Conservation (phyloP, 2,113 vertebrate species). For the Crotalus horridus region DNA sequence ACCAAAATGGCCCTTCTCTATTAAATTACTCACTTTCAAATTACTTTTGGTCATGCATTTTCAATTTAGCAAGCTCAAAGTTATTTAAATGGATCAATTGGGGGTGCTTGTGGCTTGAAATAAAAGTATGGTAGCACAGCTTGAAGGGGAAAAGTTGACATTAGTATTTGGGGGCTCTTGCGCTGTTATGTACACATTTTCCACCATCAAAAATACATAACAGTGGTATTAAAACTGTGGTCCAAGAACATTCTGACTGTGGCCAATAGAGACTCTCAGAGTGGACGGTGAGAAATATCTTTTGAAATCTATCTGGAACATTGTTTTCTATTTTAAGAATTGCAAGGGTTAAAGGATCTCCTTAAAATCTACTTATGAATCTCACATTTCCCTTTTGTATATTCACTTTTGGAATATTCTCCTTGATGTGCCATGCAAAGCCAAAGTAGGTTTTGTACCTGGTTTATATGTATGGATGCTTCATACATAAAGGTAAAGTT, state of each 20-base stretch:
- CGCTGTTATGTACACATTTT: background rate
- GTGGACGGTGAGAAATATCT: background rate
- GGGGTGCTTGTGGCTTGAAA: background rate
- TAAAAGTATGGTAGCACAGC: background rate
- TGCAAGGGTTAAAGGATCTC: background rate
- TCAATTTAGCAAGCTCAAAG: rapidly evolving
- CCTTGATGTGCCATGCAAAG: background rate
- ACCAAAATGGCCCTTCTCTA: background rate
- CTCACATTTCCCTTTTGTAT: background rate
- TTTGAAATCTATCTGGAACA: background rate
- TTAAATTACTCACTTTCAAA: background rate
- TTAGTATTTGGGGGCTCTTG: slow-evolving; percentile 24
- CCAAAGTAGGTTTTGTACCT: background rate
- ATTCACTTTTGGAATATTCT: background rate
- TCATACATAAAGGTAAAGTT: background rate
- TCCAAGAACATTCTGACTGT: too few relatives aligned
- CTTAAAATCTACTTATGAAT: background rate
- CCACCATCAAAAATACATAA: background rate
- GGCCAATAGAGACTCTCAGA: background rate
- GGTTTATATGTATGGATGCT: background rate
- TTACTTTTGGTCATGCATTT: rapidly evolving
- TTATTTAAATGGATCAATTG: rapidly evolving
- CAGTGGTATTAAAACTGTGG: background rate
- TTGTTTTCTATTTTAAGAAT: background rate
- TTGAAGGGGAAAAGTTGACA: slow-evolving; percentile 24